Evolutionary conservation across 1,140 invertebrate genomes (phyloP).

Genomic region (Onthophagus taurus): DNA sequence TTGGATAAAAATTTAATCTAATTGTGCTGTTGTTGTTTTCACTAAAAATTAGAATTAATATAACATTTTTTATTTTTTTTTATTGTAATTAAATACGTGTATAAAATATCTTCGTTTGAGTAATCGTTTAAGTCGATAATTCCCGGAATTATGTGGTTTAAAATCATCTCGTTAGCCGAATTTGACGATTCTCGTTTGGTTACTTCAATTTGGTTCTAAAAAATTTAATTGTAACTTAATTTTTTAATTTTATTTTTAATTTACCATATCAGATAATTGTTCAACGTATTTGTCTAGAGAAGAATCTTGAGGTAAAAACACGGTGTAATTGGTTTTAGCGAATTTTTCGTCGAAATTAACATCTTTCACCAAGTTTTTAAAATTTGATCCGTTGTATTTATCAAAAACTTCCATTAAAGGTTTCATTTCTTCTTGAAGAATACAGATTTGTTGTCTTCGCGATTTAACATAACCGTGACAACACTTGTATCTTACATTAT

Average conservation of each 20-base stretch:
- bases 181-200: slow-evolving; percentile 23
- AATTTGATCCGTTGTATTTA: slow-evolving; percentile 44
- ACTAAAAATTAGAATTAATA: slow-evolving; percentile 23
- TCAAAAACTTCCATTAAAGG: slow-evolving; percentile 42
- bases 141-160: slow-evolving; percentile 40
- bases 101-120: slow-evolving; percentile 39
- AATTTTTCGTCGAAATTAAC: slow-evolving; percentile 39
- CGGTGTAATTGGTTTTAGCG: slow-evolving; percentile 39
- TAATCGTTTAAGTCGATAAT: slow-evolving; percentile 40
- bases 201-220: slow-evolving; percentile 28
- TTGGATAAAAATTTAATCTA: slow-evolving; percentile 51
- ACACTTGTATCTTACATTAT: slow-evolving; percentile 48
- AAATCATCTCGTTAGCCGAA: slow-evolving; percentile 32
- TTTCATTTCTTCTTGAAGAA: slow-evolving; percentile 44
- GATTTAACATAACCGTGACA: slow-evolving; percentile 48
- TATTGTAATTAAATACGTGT: too few species aligned
- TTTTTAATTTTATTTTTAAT: slow-evolving; percentile 17
- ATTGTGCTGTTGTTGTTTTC: slow-evolving; percentile 43
- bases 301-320: slow-evolving; percentile 47
- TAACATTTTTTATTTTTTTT: too few species aligned
- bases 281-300: slow-evolving; percentile 43
- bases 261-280: slow-evolving; percentile 35
- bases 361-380: slow-evolving; percentile 41
- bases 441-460: slow-evolving; percentile 37
- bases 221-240: too few species aligned